phyloP scores from a whole-genome alignment of 2,113 vertebrate species.

The Lanius ludovicianus region DNA sequence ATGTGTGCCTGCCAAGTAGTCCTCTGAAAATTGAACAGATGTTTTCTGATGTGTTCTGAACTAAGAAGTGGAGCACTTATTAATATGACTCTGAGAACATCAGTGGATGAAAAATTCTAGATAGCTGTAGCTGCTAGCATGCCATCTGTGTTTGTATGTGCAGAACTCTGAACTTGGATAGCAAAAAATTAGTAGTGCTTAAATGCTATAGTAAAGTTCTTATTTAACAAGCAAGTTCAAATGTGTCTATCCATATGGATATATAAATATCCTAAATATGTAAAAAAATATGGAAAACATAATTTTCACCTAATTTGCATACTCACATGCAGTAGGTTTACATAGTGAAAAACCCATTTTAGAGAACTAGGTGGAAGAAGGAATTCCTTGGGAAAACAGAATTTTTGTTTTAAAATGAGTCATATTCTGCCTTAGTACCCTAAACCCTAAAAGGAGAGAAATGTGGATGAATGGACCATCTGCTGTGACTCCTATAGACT shows the following conservation, averaged over 20 bases:
- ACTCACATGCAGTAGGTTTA: not conserved
- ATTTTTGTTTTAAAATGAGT: not conserved
- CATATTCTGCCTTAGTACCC: fast-evolving
- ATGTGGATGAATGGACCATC: not conserved
- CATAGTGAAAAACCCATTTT: not conserved
- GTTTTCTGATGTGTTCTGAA: not conserved
- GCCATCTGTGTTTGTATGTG: not conserved
- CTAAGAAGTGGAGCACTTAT: not conserved
- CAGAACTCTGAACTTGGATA: not conserved
- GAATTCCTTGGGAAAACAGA: not conserved
- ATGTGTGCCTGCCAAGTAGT: not conserved
- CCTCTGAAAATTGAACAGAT: not conserved
- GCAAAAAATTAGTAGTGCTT: not conserved
- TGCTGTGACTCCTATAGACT: not conserved
- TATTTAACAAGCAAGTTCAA: not conserved
- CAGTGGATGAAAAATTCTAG: not conserved
- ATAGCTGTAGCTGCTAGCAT: not conserved
- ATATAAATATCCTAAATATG: not conserved
- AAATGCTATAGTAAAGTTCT: not conserved
- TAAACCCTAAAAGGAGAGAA: not conserved
- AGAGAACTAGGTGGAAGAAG: not conserved
- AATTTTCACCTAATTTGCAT: not conserved
- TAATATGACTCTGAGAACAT: not conserved
- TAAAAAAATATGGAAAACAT: not conserved
- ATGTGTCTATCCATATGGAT: not conserved